Base-by-base conservation (phyloP, 2,888 invertebrate species). In the Euphydryas editha region DNA sequence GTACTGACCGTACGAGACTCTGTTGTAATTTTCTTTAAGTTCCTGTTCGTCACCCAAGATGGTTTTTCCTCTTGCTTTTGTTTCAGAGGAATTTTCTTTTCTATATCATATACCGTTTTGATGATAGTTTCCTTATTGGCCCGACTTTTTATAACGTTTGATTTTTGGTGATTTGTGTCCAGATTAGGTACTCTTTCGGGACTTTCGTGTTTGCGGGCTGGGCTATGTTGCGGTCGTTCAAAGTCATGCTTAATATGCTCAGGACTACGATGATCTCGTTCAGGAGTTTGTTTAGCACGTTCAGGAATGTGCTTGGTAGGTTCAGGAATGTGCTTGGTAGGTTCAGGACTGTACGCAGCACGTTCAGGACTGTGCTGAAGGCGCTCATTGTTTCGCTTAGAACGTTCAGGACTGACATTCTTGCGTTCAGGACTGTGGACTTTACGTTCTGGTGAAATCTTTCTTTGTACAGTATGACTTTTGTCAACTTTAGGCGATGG, bases 21-120 rank as follows among this genome's bases (percentile, higher is more conserved):
- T 0, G 91, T 84, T 2, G 86, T 87, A 2, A 86, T 84, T 80
- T 95, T 95, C 75, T 94, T 94, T 63, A 95, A 81, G 68, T 94
- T 94, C 69, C 94, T 92, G 77, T 93, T 94, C 5, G 90, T 94
- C 8, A 94, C 92, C 95, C 95, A 95, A 20, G 94, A 94, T 0
- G 95, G 95, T 73, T 94, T 94, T 37, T 93, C 93, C 20, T 94
- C 94, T 18, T 84, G 84, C 21, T 75, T 80, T n/a, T 78, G 80
- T 73, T 91, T 93, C 21, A 80, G 75, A 11, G 82, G 79, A 21
- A 78, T 72, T 67, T 88, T 85, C 80, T 90, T 83, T 59, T 84
- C 81, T 71, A 81, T 76, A 61, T 89, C 85, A 65, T 81, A 81
- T 4, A 81, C 80, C 0, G 86, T 85, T 75, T 88, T 90, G 18